Evolutionary conservation across 2,888 invertebrate species (phyloP).

Genomic region (Temnothorax unifasciatus): DNA sequence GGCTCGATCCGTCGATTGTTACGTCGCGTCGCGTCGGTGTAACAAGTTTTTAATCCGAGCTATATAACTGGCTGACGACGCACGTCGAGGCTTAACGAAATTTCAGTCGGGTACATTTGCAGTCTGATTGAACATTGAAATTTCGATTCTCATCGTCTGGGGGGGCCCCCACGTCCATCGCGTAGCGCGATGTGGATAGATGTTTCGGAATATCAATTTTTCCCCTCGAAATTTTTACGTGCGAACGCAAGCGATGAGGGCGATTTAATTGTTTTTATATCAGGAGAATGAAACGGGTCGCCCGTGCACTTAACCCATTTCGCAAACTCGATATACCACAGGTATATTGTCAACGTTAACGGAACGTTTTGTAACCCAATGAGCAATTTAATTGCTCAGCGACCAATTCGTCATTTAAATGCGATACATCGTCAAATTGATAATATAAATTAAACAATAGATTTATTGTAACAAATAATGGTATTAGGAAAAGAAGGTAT

Average conservation of each 20-base stretch:
- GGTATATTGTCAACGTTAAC: constrained; percentile 37
- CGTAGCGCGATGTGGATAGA: constrained; percentile 5
- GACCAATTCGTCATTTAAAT: constrained; percentile 39
- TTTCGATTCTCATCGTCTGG: constrained; percentile 40
- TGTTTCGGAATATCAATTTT: constrained; percentile 58
- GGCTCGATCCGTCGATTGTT: background rate
- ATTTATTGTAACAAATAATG: background rate
- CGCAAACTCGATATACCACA: constrained; percentile 40
- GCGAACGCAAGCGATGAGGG: constrained; percentile 23
- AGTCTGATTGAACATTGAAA: constrained; percentile 62
- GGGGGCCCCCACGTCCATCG: background rate
- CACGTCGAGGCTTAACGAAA: constrained; percentile 53
- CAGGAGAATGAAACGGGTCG: constrained; percentile 47
- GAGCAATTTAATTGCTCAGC: constrained; percentile 34
- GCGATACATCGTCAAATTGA: constrained; percentile 22
- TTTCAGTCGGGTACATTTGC: constrained; percentile 58
- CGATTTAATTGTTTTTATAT: constrained; percentile 61
- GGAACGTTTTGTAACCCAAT: constrained; percentile 41
- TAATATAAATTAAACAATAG: constrained; percentile 13
- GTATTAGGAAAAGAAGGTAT: background rate
- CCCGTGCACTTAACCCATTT: constrained; percentile 52
- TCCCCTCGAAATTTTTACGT: constrained; percentile 35
- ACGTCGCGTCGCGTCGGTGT: background rate
- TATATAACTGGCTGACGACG: background rate
- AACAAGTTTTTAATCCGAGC: constrained; percentile 33